These are phyloP conservation scores for Neomorphus geoffroyi DNA, from an alignment of 2,797 vertebrate species.

Conservation along the genomic window DNA sequence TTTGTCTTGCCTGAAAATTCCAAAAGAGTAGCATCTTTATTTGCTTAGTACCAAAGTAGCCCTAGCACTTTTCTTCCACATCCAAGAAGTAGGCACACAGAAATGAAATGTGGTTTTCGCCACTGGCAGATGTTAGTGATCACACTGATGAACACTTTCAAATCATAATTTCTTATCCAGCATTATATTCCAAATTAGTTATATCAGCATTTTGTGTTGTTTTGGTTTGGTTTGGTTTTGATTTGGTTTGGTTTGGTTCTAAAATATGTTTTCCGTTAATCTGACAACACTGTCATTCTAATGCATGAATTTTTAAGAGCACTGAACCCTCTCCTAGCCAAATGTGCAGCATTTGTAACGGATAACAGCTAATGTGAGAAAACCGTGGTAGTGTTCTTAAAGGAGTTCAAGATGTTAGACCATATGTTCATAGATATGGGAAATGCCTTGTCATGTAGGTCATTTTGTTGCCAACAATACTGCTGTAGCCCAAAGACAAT, in stretches of 20 bases:
- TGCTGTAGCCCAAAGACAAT: background rate
- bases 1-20: background rate
- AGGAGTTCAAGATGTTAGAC: constrained; percentile 32
- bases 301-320: background rate
- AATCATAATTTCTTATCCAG: background rate
- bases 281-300: background rate
- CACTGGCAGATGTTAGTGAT: background rate
- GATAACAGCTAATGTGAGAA: background rate
- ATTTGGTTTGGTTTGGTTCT: background rate
- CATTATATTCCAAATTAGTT: background rate
- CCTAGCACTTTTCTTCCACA: background rate
- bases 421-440: background rate
- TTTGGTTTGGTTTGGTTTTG: background rate
- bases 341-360: constrained; percentile 4
- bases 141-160: background rate
- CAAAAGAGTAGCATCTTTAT: background rate
- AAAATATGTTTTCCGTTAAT: background rate
- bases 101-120: background rate
- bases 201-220: background rate
- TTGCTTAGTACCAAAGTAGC: background rate
- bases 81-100: background rate
- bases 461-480: background rate
- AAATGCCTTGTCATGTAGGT: background rate
- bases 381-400: constrained; percentile 12
- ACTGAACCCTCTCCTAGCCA: background rate